Evolutionary conservation across 2,797 vertebrate species (phyloP), one percentile per base, ranked within the genome.

Genomic region (Gymnothorax javanicus): DNA sequence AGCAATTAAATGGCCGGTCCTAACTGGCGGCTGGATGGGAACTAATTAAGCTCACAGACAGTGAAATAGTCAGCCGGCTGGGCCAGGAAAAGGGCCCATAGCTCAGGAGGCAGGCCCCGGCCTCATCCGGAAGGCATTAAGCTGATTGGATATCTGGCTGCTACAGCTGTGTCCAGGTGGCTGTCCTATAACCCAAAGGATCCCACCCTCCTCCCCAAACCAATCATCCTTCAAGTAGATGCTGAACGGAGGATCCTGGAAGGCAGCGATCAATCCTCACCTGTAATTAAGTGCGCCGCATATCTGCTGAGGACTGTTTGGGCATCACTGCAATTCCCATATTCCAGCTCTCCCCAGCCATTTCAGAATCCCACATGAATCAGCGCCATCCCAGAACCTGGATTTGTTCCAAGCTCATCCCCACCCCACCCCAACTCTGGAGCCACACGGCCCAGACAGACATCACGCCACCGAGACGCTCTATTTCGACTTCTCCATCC

Each of bases 1-100:
- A 93, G 94, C 93, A 93, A 92, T 93, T 93, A 92, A 88, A 89
- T 85, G 90, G 62, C 88, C 52, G 13, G 86, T 50, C 27, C 73
- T 79, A 86, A 92, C 87, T 91, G 88, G 52, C 6, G 58, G 92
- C 88, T 87, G 84, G 87, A 88, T 86, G 89, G 89, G 91, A 91
- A 90, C 92, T 90, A 92, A 93, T 94, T 93, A 93, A 86, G 88
- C 88, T 90, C 88, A 90, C 90, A 92, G 90, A 92, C 93, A 91
- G 90, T 82, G 56, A 83, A 59, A 86, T 88, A 86, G 86, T 89
- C 57, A 54, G 87, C 90, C 86, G 82, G 82, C 89, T 91, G 89
- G 89, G 88, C 89, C 89, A 88, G 83, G 86, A 84, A 2, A 43
- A 86, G 89, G 88, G 90, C 23, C 75, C 43, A 85, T 88, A 91